Evolutionary conservation across 2,888 invertebrate genomes (phyloP).

Genomic region (Pachydiplax longipennis): DNA sequence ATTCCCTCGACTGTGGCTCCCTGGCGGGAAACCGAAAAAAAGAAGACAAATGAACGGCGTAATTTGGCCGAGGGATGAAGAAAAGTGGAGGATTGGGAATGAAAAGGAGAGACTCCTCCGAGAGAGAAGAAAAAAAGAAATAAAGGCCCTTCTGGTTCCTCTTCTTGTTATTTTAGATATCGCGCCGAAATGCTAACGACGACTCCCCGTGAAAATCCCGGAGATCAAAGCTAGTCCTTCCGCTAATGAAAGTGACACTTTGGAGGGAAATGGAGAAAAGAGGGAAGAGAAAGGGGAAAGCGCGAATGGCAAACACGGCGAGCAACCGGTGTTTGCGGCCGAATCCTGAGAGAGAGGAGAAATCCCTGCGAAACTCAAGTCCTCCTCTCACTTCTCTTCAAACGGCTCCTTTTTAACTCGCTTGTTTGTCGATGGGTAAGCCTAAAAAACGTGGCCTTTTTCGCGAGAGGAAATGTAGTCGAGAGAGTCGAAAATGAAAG

Average conservation of each 20-base stretch:
- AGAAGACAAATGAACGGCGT: background rate
- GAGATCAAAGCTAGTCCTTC: background rate
- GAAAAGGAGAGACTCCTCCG: background rate
- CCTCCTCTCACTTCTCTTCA: background rate
- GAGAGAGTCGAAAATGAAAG: background rate
- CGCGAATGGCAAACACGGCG: background rate
- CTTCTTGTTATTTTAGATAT: background rate
- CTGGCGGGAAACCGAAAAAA: background rate
- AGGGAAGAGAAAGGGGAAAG: background rate
- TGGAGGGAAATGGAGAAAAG: background rate
- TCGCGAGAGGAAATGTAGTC: background rate
- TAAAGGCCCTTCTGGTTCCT: background rate
- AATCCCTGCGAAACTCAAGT: background rate
- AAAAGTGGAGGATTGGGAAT: background rate
- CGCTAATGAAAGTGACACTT: background rate
- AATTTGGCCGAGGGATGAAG: background rate
- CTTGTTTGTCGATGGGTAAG: background rate
- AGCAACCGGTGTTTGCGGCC: constrained; percentile 39
- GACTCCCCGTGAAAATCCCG: background rate
- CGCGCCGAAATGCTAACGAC: background rate
- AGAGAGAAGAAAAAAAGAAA: too few species aligned
- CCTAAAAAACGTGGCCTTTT: background rate
- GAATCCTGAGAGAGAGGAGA: background rate
- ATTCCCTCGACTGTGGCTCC: too few species aligned
- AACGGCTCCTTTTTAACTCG: background rate